Evolutionary conservation across 1,140 invertebrate species (phyloP).

Genomic region (Coptotermes formosanus): DNA sequence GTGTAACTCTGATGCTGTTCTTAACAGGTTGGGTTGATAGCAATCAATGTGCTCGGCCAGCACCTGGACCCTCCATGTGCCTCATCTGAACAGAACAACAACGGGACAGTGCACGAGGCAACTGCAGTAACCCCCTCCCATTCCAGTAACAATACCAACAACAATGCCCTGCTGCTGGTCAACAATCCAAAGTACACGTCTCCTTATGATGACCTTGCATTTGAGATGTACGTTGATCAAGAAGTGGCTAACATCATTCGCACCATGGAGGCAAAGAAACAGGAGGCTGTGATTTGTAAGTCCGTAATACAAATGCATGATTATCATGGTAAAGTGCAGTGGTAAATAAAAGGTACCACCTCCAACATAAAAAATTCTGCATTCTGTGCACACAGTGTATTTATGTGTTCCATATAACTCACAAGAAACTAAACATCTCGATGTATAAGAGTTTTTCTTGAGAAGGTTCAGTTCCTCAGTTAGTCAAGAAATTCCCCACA

Average conservation of each 20-base stretch:
- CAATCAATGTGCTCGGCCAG: constrained; percentile 72
- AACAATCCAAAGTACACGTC: constrained; percentile 66
- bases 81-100: constrained; percentile 20
- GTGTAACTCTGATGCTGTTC: not conserved
- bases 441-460: too few species aligned
- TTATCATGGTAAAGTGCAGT: not conserved
- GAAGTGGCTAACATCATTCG: constrained; percentile 87
- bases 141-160: constrained; percentile 24
- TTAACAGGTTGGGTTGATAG: constrained; percentile 66
- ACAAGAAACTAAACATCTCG: too few species aligned
- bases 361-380: too few species aligned
- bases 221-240: constrained; percentile 96
- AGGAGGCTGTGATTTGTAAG: constrained; percentile 72
- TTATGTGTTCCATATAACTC: too few species aligned
- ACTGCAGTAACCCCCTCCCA: not conserved
- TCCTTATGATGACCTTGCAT: constrained; percentile 90
- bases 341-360: too few species aligned
- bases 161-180: constrained; percentile 30
- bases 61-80: constrained; percentile 40
- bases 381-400: too few species aligned
- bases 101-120: constrained; percentile 34
- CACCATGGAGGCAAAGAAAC: constrained; percentile 82
- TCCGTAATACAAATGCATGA: not conserved
- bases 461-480: too few species aligned
- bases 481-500: too few species aligned